Evolutionary conservation across 2,113 vertebrate genomes (phyloP), one percentile per base, ranked within the genome.

Genomic region (Barbus barbus): DNA sequence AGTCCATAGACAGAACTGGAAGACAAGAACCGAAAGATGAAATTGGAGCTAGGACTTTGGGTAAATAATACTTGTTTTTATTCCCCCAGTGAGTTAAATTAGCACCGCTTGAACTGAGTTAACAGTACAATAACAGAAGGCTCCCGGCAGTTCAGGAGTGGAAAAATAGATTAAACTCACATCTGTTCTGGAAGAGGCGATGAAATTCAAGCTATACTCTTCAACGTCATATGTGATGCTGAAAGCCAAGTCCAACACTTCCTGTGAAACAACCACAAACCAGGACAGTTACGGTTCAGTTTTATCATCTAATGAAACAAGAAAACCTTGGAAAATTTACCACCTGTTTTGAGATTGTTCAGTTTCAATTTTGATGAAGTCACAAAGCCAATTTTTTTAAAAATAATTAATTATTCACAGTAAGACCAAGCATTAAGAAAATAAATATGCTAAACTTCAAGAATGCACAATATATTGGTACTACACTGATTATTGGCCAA

Each of bases 1-100:
- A 0, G 95, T 97, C 98, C 98, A 99, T 88, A 99, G 91, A 93
- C 96, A 95, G 92, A 97, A 99, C 98, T 99, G 89, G 44, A 60
- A 56, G n/a, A 75, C 26, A 67, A 28, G 16, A 83, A 28, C 67
- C 1, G 38, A 65, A 63, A 33, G 51, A 60, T 60, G n/a, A 24
- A n/a, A n/a, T n/a, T n/a, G n/a, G n/a, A n/a, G n/a, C n/a, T n/a
- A n/a, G n/a, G n/a, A n/a, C n/a, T n/a, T n/a, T n/a, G n/a, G n/a
- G n/a, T n/a, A n/a, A n/a, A n/a, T n/a, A n/a, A n/a, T n/a, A n/a
- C n/a, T n/a, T n/a, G n/a, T 33, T 20, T 65, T 65, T 33, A n/a
- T n/a, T n/a, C n/a, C n/a, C 63, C 26, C 28, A 9, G 28, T 36
- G 18, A 20, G 20, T 69, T 20, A 4, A 69, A 22, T 36, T 36